Evolutionary conservation across 2,113 vertebrate genomes (phyloP).

Genomic region (Scatophagus argus): DNA sequence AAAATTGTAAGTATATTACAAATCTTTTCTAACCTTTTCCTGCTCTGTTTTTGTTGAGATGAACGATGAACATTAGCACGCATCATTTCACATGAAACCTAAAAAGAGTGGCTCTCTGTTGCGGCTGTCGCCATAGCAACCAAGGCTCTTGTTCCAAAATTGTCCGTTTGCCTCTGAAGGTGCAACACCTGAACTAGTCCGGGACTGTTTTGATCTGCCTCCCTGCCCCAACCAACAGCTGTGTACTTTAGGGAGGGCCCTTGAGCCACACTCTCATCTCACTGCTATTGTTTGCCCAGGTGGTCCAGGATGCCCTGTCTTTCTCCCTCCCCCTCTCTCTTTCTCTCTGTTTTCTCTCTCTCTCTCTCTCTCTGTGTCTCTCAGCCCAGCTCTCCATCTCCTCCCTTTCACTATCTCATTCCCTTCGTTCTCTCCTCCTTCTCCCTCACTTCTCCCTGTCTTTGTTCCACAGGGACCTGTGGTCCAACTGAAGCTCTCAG

Average conservation of each 20-base stretch:
- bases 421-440: too few species aligned
- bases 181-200: slow-evolving; percentile 74
- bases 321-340: neutral
- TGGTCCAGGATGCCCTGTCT: slow-evolving; percentile 65
- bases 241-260: slow-evolving; percentile 75
- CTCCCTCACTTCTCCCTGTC: slow-evolving; percentile 48
- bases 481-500: slow-evolving; percentile 77
- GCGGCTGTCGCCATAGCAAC: slow-evolving; percentile 60
- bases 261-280: slow-evolving; percentile 77
- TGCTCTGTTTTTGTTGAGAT: slow-evolving; percentile 16
- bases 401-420: too few species aligned
- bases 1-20: neutral
- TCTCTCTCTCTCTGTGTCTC: too few species aligned
- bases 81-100: slow-evolving; percentile 51
- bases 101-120: slow-evolving; percentile 53
- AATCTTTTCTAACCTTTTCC: neutral
- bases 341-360: slow-evolving; percentile 42
- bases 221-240: slow-evolving; percentile 60
- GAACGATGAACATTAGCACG: slow-evolving; percentile 43
- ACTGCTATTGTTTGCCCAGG: slow-evolving; percentile 82
- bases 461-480: slow-evolving; percentile 73
- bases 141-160: slow-evolving; percentile 57
- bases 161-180: slow-evolving; percentile 55
- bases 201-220: slow-evolving; percentile 68
- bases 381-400: slow-evolving; percentile 37